Percentiles rank a stretch among this genome's conserved stretches.
phyloP scores from a whole-genome alignment of 2,888 invertebrate species.

The Phrixothrix hirtus region DNA sequence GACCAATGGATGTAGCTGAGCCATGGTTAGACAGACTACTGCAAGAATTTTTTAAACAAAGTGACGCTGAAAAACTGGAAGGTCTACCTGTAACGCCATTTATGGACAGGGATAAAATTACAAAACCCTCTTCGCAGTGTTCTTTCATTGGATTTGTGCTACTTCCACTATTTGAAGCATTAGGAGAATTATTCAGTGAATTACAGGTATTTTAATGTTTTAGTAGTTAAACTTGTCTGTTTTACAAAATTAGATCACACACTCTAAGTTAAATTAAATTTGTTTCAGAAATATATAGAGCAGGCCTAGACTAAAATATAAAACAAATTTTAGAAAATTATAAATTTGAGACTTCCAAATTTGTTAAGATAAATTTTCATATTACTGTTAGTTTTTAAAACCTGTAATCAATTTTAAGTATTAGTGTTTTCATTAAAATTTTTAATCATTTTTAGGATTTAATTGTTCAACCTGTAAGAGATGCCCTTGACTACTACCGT shows the following conservation, averaged over 20 bases:
- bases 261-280: too few relatives aligned
- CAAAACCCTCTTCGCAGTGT: conserved; percentile 81
- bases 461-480: conserved; percentile 65
- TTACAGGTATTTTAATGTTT: conserved; percentile 61
- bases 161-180: conserved; percentile 77
- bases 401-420: too few relatives aligned
- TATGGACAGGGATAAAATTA: conserved; percentile 85
- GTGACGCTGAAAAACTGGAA: conserved; percentile 79
- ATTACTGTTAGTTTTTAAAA: too few relatives aligned
- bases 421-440: too few relatives aligned
- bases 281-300: too few relatives aligned
- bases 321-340: conserved; percentile 6
- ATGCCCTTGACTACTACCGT: conserved; percentile 65
- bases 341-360: conserved; percentile 2
- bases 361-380: too few relatives aligned
- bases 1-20: conserved; percentile 82
- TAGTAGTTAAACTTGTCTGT: neutral
- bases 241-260: too few relatives aligned
- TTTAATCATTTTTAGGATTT: conserved; percentile 57
- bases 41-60: conserved; percentile 76
- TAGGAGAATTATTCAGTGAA: conserved; percentile 74
- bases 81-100: conserved; percentile 83
- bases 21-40: conserved; percentile 79
- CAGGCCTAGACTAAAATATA: neutral
- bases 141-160: conserved; percentile 82